A percentile compares a stretch with the other conserved stretches of the same genome.
phyloP scores from a whole-genome alignment of 2,113 vertebrate genomes.

The Periophthalmodon schlosseri region DNA sequence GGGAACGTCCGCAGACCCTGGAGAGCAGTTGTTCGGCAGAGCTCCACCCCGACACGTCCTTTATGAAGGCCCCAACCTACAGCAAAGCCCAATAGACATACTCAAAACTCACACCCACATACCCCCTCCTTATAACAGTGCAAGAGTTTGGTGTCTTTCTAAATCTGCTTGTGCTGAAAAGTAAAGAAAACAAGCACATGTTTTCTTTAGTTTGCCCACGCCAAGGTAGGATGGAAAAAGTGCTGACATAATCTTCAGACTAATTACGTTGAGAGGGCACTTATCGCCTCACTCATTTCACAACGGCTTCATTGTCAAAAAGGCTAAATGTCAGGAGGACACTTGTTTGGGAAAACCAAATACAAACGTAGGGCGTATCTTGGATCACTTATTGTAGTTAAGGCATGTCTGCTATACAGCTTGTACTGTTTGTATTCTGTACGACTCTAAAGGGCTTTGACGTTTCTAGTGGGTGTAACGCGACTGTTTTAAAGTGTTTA shows the following conservation, averaged over 20 bases:
- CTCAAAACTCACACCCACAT: conserved; percentile 27
- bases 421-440: conserved; percentile 15
- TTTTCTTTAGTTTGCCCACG: conserved; percentile 64
- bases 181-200: conserved; percentile 61
- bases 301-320: conserved; percentile 5
- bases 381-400: conserved; percentile 53
- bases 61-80: conserved; percentile 48
- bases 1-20: conserved; percentile 37
- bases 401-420: conserved; percentile 33
- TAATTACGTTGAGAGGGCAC: conserved; percentile 50
- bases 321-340: background rate
- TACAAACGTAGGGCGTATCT: background rate
- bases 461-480: background rate
- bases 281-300: conserved; percentile 27
- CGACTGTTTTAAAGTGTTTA: no score
- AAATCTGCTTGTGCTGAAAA: conserved; percentile 30
- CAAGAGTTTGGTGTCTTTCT: conserved; percentile 21
- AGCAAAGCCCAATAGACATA: conserved; percentile 19
- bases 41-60: conserved; percentile 22
- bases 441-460: conserved; percentile 20
- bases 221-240: conserved; percentile 32
- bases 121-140: background rate
- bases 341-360: background rate
- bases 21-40: conserved; percentile 4
- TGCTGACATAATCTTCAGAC: conserved; percentile 61